phyloP scores from a whole-genome alignment of 1,140 invertebrate genomes.

The Hormaphis cornu region DNA sequence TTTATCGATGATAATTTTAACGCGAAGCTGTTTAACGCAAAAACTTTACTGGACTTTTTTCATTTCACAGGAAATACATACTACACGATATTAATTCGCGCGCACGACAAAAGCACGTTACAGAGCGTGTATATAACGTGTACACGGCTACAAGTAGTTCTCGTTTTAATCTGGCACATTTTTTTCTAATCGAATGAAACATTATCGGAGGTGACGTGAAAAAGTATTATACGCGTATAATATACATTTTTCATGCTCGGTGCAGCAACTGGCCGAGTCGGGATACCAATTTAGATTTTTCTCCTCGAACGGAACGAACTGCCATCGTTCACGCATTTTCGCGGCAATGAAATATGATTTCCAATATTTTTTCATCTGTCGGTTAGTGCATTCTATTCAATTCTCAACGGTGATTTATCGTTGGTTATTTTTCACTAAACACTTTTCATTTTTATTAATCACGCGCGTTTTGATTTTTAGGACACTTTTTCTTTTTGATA shows the following conservation, averaged over 20 bases:
- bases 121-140: too few species aligned
- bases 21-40: too few species aligned
- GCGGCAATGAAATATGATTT: slow-evolving; percentile 15
- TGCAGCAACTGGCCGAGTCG: too few species aligned
- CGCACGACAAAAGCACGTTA: too few species aligned
- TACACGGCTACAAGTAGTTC: background rate
- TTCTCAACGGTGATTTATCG: background rate
- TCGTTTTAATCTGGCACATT: background rate
- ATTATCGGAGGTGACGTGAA: background rate
- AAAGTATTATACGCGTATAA: background rate
- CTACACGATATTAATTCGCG: too few species aligned
- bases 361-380: background rate
- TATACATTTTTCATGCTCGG: background rate
- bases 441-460: background rate
- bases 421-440: background rate
- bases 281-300: background rate
- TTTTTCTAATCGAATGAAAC: background rate
- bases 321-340: background rate
- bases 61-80: too few species aligned
- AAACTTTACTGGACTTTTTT: too few species aligned
- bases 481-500: background rate
- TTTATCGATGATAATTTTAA: too few species aligned
- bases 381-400: background rate
- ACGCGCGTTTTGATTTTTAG: background rate
- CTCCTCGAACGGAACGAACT: background rate